Conservation (phyloP, 53 echinoderm and acorn worm genomes). For the Temnopleurus reevesii region DNA sequence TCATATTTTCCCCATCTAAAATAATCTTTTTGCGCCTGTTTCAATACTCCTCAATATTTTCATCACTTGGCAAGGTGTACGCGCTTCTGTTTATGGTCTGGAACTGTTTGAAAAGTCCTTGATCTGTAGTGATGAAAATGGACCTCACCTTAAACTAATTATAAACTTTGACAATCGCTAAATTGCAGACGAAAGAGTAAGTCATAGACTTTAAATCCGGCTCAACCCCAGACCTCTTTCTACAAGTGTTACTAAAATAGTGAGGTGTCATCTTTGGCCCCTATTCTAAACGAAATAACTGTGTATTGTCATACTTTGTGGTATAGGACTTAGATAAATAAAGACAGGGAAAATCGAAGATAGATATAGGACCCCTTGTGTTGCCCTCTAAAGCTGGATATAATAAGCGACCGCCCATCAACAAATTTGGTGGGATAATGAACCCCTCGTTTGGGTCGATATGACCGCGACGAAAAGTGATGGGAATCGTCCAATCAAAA, state of each 20-base stretch:
- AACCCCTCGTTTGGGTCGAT: constrained; percentile 1
- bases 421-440: constrained; percentile 3
- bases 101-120: too few relatives aligned
- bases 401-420: constrained; percentile 30
- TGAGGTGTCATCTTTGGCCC: background rate
- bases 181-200: background rate
- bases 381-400: background rate
- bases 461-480: background rate
- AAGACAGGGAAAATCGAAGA: constrained; percentile 12
- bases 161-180: background rate
- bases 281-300: background rate
- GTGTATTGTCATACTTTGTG: background rate
- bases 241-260: too few relatives aligned
- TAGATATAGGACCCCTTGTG: background rate
- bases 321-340: background rate
- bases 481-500: background rate
- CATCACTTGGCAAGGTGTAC: too few relatives aligned
- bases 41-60: too few relatives aligned
- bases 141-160: background rate
- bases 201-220: too few relatives aligned
- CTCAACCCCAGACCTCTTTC: too few relatives aligned
- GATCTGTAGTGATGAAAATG: background rate
- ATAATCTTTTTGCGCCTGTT: too few relatives aligned
- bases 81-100: too few relatives aligned
- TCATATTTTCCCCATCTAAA: too few relatives aligned